Conservation (phyloP, 1,140 invertebrate genomes). For the Orussus abietinus region DNA sequence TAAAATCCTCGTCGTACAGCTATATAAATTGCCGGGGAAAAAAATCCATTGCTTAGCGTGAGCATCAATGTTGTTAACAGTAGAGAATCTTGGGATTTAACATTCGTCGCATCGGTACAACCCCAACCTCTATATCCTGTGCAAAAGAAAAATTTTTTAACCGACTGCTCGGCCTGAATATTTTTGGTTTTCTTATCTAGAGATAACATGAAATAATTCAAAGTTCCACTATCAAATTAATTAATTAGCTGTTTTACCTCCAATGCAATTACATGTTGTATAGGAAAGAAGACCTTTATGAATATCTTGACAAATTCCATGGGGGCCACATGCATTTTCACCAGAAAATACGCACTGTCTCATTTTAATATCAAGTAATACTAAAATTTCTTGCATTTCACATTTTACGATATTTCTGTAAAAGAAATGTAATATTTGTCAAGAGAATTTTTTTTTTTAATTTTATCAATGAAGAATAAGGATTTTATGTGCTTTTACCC, state of each 20-base stretch:
- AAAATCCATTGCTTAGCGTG: constrained; percentile 83
- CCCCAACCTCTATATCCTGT: constrained; percentile 74
- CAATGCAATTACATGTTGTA: constrained; percentile 53
- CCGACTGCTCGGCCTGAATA: too few species aligned
- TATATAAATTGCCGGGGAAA: constrained; percentile 78
- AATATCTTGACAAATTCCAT: constrained; percentile 55
- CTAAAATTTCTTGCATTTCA: constrained; percentile 50
- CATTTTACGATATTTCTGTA: constrained; percentile 40
- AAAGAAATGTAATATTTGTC: constrained; percentile 7
- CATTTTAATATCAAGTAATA: constrained; percentile 54
- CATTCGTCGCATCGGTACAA: constrained; percentile 75
- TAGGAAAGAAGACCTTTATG: constrained; percentile 54
- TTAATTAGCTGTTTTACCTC: constrained; percentile 35
- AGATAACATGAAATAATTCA: too few species aligned
- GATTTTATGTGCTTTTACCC: constrained; percentile 39
- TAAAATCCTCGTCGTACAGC: constrained; percentile 73
- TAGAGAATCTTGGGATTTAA: constrained; percentile 63
- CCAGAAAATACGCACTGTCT: constrained; percentile 51
- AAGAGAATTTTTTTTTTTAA: constrained; percentile 7
- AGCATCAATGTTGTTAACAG: constrained; percentile 70
- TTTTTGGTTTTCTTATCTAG: too few species aligned
- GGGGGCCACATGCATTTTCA: constrained; percentile 47
- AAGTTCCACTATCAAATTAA: background rate
- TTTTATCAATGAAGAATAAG: constrained; percentile 11
- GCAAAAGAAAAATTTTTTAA: constrained; percentile 14